Percentiles rank a stretch among this genome's conserved stretches.
Evolutionary conservation across 2,113 vertebrate genomes (phyloP).

Genomic region (Silurus glanis): DNA sequence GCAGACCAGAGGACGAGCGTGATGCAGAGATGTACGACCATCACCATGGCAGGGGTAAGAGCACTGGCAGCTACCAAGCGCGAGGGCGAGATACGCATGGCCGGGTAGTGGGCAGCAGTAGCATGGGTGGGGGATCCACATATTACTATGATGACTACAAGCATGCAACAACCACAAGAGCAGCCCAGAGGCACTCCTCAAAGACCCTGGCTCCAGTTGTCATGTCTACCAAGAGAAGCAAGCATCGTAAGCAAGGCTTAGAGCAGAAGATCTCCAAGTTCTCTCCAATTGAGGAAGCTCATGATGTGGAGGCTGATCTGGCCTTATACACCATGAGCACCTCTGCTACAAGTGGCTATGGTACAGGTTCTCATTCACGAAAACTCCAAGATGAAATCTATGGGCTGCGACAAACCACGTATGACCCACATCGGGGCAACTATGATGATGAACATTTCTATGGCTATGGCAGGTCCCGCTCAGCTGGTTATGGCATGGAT

Average conservation of each 20-base stretch:
- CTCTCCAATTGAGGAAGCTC: slow-evolving; percentile 97
- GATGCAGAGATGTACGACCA: slow-evolving; percentile 93
- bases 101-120: slow-evolving; percentile 74
- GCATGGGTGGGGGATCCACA: slow-evolving; percentile 81
- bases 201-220: slow-evolving; percentile 90
- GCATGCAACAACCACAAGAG: slow-evolving; percentile 70
- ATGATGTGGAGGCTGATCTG: slow-evolving; percentile 93
- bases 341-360: slow-evolving; percentile 68
- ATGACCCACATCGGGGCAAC: slow-evolving; percentile 78
- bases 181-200: slow-evolving; percentile 82
- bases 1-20: slow-evolving; percentile 89
- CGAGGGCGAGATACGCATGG: slow-evolving; percentile 68
- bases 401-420: slow-evolving; percentile 87
- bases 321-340: slow-evolving; percentile 80
- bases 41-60: slow-evolving; percentile 86
- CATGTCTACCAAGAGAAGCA: slow-evolving; percentile 91
- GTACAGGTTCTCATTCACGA: slow-evolving; percentile 76
- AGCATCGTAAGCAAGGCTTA: slow-evolving; percentile 93
- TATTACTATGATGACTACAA: slow-evolving; percentile 86
- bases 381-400: slow-evolving; percentile 91
- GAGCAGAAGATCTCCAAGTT: slow-evolving; percentile 99
- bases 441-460: slow-evolving; percentile 86
- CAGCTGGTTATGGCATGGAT: slow-evolving; percentile 85
- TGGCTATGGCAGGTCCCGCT: slow-evolving; percentile 80
- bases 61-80: slow-evolving; percentile 71